phyloP scores from a whole-genome alignment of 2,113 vertebrate genomes.

The Colistium nudipinnis region DNA sequence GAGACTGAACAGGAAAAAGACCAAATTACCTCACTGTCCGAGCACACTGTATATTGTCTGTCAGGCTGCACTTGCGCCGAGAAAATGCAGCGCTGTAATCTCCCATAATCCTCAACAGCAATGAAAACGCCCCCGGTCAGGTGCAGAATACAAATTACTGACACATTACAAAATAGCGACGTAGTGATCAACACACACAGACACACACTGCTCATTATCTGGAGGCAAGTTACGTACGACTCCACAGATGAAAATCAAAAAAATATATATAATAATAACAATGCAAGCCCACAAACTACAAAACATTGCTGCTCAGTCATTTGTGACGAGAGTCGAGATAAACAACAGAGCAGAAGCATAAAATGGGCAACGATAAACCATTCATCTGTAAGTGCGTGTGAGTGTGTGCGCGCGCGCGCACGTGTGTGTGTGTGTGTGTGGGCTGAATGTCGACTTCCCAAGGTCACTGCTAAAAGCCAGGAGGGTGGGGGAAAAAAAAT shows the following conservation, averaged over 20 bases:
- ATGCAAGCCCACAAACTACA: not conserved
- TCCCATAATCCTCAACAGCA: slow-evolving; percentile 54
- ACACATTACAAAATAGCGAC: slow-evolving; percentile 32
- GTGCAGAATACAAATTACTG: slow-evolving; percentile 56
- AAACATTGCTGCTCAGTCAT: slow-evolving; percentile 17
- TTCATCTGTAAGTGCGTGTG: not conserved
- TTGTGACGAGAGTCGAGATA: slow-evolving; percentile 34
- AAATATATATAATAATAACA: not conserved
- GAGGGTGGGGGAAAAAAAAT: slow-evolving; percentile 47
- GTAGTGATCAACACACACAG: slow-evolving; percentile 28
- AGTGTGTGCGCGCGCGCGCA: slow-evolving; percentile 19
- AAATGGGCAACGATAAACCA: slow-evolving; percentile 2
- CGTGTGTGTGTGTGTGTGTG: slow-evolving; percentile 12
- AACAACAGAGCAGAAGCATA: slow-evolving; percentile 25
- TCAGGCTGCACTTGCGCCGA: slow-evolving; percentile 36
- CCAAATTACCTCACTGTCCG: slow-evolving; percentile 40
- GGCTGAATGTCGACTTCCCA: slow-evolving; percentile 62
- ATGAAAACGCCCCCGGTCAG: slow-evolving; percentile 56
- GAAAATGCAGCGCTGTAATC: slow-evolving; percentile 68
- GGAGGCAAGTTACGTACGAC: not conserved
- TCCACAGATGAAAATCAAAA: not conserved
- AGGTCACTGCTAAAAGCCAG: slow-evolving; percentile 71
- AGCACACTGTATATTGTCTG: slow-evolving; percentile 33
- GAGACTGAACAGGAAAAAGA: slow-evolving; percentile 36
- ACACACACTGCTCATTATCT: slow-evolving; percentile 1